These are phyloP conservation scores for Bombus sibiricus DNA, from an alignment of 1,140 invertebrate genomes.

Conservation along the genomic window DNA sequence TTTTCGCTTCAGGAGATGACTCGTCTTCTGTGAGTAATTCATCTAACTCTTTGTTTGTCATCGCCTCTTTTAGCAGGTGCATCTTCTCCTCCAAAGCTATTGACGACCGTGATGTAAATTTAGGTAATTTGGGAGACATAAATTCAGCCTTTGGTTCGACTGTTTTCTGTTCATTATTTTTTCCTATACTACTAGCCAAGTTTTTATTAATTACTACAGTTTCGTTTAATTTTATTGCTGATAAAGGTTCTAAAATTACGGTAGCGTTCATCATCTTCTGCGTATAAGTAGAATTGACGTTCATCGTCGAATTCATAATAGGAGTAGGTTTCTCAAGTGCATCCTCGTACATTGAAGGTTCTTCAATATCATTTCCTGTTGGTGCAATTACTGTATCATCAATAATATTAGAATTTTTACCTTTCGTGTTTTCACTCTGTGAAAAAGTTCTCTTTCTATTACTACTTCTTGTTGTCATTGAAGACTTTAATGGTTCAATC, in stretches of 20 bases:
- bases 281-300: slow-evolving; percentile 65
- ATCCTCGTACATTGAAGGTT: slow-evolving; percentile 79
- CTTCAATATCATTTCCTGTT: slow-evolving; percentile 63
- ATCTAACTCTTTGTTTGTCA: slow-evolving; percentile 54
- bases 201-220: slow-evolving; percentile 66
- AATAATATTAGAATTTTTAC: slow-evolving; percentile 41
- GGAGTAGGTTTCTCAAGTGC: slow-evolving; percentile 75
- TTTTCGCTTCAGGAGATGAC: slow-evolving; percentile 73
- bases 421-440: not conserved
- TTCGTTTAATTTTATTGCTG: slow-evolving; percentile 63
- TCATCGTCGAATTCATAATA: slow-evolving; percentile 80
- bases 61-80: slow-evolving; percentile 37
- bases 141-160: not conserved
- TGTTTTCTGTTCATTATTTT: slow-evolving; percentile 26
- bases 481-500: not conserved
- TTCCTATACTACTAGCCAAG: not conserved
- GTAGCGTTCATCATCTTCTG: slow-evolving; percentile 73
- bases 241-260: slow-evolving; percentile 73
- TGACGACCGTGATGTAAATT: not conserved
- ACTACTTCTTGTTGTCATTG: not conserved
- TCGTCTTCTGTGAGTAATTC: slow-evolving; percentile 80
- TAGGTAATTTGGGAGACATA: not conserved
- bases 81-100: slow-evolving; percentile 31
- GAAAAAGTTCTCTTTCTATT: slow-evolving; percentile 17
- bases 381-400: slow-evolving; percentile 62